These are phyloP conservation scores for Pitta sordida DNA, from an alignment of 2,113 vertebrate genomes.

Conservation along the genomic window DNA sequence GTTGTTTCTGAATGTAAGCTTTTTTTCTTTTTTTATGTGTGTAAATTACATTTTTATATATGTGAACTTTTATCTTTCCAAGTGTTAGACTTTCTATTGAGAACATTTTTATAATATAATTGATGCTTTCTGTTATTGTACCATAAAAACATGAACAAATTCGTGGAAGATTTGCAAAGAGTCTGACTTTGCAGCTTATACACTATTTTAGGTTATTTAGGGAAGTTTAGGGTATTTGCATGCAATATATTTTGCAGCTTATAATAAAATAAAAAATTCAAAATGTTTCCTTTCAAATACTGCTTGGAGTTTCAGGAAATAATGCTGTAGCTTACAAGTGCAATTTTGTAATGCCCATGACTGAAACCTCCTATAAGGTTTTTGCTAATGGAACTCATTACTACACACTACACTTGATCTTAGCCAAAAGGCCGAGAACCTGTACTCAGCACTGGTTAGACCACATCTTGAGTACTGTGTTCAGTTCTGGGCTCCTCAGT, in stretches of 20 bases:
- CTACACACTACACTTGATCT: no score
- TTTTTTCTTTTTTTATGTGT: neutral
- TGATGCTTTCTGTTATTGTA: neutral
- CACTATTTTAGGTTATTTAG: neutral
- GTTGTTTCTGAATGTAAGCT: neutral
- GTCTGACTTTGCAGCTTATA: neutral
- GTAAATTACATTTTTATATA: neutral
- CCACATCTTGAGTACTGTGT: no score
- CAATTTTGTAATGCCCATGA: neutral
- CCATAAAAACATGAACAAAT: neutral
- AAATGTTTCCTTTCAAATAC: neutral
- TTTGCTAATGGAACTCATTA: constrained; percentile 2
- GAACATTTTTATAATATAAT: neutral
- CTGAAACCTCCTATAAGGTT: constrained; percentile 7
- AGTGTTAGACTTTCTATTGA: neutral
- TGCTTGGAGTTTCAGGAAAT: neutral
- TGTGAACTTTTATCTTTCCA: neutral
- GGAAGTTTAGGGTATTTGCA: neutral
- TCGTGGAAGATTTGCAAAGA: neutral
- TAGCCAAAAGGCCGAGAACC: no score
- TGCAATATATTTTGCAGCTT: neutral
- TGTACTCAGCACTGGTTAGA: no score
- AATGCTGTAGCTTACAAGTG: neutral
- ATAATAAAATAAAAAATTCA: neutral
- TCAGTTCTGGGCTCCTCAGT: no score